Evolutionary conservation across 1,140 invertebrate species (phyloP).

Genomic region (Neotoxoptera formosana): DNA sequence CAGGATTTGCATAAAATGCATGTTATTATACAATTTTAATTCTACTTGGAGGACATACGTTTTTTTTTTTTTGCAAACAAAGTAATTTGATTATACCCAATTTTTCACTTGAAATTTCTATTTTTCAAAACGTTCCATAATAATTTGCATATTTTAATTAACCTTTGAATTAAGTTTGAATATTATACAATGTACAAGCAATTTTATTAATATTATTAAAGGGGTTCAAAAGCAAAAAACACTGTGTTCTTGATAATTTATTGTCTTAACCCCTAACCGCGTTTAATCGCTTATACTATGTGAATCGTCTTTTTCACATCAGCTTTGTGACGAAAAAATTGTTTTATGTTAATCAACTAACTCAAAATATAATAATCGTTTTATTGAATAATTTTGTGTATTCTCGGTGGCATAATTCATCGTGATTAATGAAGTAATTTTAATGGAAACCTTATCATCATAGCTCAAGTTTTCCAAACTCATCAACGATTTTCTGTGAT

Average conservation of each 20-base stretch:
- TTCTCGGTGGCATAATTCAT: not conserved
- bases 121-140: not conserved
- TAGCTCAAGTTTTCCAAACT: not conserved
- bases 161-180: not conserved
- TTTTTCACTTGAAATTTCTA: not conserved
- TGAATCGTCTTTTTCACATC: not conserved
- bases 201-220: conserved; percentile 17
- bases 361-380: not conserved
- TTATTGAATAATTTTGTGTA: not conserved
- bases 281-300: not conserved
- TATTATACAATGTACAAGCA: not conserved
- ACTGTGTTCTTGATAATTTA: not conserved
- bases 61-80: not conserved
- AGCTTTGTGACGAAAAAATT: not conserved
- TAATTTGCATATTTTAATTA: conserved; percentile 22
- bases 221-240: not conserved
- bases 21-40: not conserved
- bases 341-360: not conserved
- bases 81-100: not conserved
- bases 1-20: not conserved
- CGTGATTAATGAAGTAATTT: not conserved
- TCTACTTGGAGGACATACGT: not conserved
- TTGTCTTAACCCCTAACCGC: not conserved
- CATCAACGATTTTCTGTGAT: not conserved
- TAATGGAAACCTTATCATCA: not conserved